Base-by-base conservation (phyloP, 1,140 invertebrate species). In the Zaprionus vittiger region DNA sequence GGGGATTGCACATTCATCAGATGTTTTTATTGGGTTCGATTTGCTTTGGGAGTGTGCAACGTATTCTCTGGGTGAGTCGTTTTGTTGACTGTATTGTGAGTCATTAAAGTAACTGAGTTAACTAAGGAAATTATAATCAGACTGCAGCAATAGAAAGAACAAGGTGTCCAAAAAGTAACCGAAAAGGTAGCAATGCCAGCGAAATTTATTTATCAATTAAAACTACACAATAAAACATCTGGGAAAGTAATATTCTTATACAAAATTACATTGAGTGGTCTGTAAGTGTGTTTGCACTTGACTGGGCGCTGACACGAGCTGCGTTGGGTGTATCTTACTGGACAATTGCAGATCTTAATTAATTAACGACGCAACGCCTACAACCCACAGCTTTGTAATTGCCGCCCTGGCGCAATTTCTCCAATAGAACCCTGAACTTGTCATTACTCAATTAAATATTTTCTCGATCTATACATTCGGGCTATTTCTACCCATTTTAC, bases 381-480 rank as follows among this genome's bases (percentile, higher is more conserved):
- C 77, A 76, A 63, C 72, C 67, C 44, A 54, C 37, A 64, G 65
- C 63, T 83, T 77, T 77, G 52, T 41, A 73, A 80, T 78, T 80
- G 78, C 84, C 80, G 80, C 84, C 78, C 72, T 67, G 66, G 20
- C 83, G 67, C 81, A 83, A 85, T 72, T 81, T 80, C 69, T 64
- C 55, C 69, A 66, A 60, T 59, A 28, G 60, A 75, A 77, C 85
- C 85, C 82, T 91, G 85, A 90, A 85, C 85, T 90, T 91, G 71
- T 44, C 22, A 77, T 79, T 66, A 79, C 52, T 67, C 55, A 34
- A 44, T 37, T 59, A 20, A 52, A 52, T 52, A 52, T 52, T 59
- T 26, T 12, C 11, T 4, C 12, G 5, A 24, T 54, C 17, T 24
- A 38, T 22, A n/a, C 47, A 11, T 24, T 52, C 24, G 24, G 60